Evolutionary conservation across 2,888 invertebrate species (phyloP), one percentile per base, ranked within the genome.

Genomic region (Chrysolina americana): DNA sequence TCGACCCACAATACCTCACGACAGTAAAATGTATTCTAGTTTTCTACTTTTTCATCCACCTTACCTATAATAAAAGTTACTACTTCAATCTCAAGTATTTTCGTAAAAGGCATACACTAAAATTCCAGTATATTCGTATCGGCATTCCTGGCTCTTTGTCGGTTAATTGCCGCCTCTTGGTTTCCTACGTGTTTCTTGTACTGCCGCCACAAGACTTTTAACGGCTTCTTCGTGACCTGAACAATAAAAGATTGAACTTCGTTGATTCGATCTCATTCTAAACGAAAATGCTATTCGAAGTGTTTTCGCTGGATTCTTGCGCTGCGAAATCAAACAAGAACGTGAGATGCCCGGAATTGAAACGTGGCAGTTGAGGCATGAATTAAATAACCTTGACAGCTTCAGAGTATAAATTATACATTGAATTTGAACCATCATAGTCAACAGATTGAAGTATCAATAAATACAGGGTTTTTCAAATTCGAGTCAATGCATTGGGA

Each of bases 191-290:
- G 91, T 92, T 84, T 93, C 92, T 81, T 92, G 92, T 0, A 92
- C 92, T 62, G 92, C 92, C 5, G 92, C 92, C 6, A 93, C 92
- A 68, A 93, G 86, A 41, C 92, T 92, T 75, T 92, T 89, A 1
- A 93, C 92, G 1, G 92, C 92, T 82, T 93, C 92, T 86, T 93
- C 93, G 85, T 93, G 92, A 1, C 92, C 92, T 83, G 75, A 65
- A 73, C 70, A 65, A 64, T 56, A 59, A 66, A 36, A 48, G 15
- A 50, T 47, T 50, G 21, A 69, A 62, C 19, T 53, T 53, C 53
- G 19, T 53, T 19, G 44, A 44, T 44, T 13, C 44, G 23, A 36
- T 59, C 44, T 63, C 28, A 44, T 69, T 73, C 41, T 41, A 53
- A 41, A 65, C 47, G 53, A 13, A 56, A 41, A 41, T 65, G 28